A percentile compares a stretch with the other conserved stretches of the same genome.
phyloP scores from a whole-genome alignment of 2,888 invertebrate species.

The Lissonota sp. region DNA sequence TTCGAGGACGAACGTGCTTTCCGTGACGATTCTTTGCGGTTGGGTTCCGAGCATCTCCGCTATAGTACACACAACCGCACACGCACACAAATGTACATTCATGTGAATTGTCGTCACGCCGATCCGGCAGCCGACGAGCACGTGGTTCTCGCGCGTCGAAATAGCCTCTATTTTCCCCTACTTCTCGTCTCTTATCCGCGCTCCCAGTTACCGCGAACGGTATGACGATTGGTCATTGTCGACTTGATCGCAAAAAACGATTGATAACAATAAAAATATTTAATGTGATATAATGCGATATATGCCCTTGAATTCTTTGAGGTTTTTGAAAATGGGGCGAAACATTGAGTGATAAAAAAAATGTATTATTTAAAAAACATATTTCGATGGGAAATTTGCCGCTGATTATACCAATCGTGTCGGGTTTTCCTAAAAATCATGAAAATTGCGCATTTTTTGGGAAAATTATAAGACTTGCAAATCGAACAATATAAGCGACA shows the following conservation, averaged over 20 bases:
- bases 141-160: constrained; percentile 73
- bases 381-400: too few species aligned
- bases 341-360: background rate
- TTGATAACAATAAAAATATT: constrained; percentile 16
- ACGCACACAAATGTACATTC: constrained; percentile 4
- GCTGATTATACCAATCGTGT: too few species aligned
- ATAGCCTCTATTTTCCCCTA: constrained; percentile 63
- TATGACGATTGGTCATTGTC: constrained; percentile 57
- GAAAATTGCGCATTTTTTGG: too few species aligned
- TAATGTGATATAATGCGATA: background rate
- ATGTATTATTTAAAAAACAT: too few species aligned
- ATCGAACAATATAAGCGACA: too few species aligned
- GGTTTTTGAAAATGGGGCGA: background rate
- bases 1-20: constrained; percentile 62
- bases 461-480: too few species aligned
- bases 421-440: too few species aligned
- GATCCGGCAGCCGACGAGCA: constrained; percentile 72
- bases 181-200: constrained; percentile 5
- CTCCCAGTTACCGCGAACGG: constrained; percentile 26
- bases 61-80: background rate
- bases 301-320: background rate
- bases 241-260: constrained; percentile 33
- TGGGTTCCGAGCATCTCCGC: constrained; percentile 33
- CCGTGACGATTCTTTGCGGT: constrained; percentile 18
- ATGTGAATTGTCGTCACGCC: constrained; percentile 37